Base-by-base conservation (phyloP, 2,888 invertebrate species). In the Sphaeridia pumilis region DNA sequence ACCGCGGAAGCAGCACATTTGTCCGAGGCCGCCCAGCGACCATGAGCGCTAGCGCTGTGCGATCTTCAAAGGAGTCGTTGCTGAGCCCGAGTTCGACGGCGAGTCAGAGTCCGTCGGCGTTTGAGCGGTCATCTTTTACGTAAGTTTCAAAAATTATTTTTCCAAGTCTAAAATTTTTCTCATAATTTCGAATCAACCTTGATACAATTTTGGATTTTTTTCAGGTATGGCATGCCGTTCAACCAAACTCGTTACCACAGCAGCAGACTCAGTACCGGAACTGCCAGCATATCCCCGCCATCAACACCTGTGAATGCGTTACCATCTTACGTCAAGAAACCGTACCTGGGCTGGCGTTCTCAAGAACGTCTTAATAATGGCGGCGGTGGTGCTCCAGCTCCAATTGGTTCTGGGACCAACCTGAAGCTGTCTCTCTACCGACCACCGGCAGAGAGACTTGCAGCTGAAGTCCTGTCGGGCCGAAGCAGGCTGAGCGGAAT, bases 261-360 rank as follows among this genome's bases (percentile, higher is more conserved):
- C 44, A 57, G 61, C 48, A 56, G 61, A 50, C 54, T 63, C 52
- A 62, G 62, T 41, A 58, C 54, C 17, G 52, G 58, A 50, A 58
- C 62, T 5, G 52, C 55, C 21, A 61, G 58, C 49, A 51, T 54
- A 31, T 59, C 62, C 25, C 61, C 64, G 17, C 60, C 62, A 28
- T 61, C 62, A 35, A 61, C 61, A 12, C 59, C 61, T 34, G 58
- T 54, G 47, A 56, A 58, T 1, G 38, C 26, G n/a, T 44, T 51
- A 14, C 49, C 55, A 10, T 50, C 56, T 5, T 64, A 61, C 34
- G 58, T 60, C 3, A 78, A 88, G 44, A 86, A 87, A 70, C 89
- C 89, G 1, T 90, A 90, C 73, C 76, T 90, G 58, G 89, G 89
- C 46, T 90, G 89, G 90, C 77, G 89, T 65, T 81, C 82, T 7